Evolutionary conservation across 2,888 invertebrate genomes (phyloP).

Genomic region (Troilus luridus): DNA sequence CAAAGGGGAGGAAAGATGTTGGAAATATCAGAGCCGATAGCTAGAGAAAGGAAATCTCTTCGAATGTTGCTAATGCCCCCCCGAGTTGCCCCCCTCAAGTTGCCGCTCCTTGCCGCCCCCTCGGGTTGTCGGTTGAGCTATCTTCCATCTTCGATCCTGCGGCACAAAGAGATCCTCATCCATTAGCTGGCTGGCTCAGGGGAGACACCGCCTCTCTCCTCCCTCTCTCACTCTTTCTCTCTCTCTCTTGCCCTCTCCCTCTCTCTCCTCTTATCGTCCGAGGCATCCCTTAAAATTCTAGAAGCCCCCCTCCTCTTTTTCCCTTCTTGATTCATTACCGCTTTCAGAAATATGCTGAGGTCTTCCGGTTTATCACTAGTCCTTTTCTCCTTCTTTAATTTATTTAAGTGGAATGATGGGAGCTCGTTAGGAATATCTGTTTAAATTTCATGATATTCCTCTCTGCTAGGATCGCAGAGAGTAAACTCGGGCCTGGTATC

Average conservation of each 20-base stretch:
- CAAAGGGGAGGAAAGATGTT: not conserved
- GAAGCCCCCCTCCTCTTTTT: not conserved
- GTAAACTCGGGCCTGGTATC: no score
- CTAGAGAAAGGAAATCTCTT: constrained; percentile 5
- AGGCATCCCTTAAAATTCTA: not conserved
- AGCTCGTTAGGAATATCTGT: no score
- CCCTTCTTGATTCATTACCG: constrained; percentile 33
- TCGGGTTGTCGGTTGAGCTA: not conserved
- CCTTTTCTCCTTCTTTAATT: not conserved
- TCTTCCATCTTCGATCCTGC: constrained; percentile 25
- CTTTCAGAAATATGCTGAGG: constrained; percentile 34
- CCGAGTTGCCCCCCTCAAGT: not conserved
- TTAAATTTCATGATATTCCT: no score
- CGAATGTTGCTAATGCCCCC: not conserved
- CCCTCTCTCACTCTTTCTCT: no score
- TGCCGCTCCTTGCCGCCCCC: no score
- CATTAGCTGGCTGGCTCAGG: not conserved
- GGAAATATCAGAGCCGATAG: constrained; percentile 8
- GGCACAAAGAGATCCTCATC: constrained; percentile 32
- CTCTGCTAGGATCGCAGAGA: no score
- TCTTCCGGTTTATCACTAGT: not conserved
- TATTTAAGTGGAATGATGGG: not conserved
- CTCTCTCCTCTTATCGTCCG: not conserved
- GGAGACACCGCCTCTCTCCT: not conserved
- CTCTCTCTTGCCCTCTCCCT: no score